Evolutionary conservation across 35 echinoderm and acorn worm species (phyloP), one percentile per base, ranked within the genome.

Genomic region (Ophioderma brevispina): DNA sequence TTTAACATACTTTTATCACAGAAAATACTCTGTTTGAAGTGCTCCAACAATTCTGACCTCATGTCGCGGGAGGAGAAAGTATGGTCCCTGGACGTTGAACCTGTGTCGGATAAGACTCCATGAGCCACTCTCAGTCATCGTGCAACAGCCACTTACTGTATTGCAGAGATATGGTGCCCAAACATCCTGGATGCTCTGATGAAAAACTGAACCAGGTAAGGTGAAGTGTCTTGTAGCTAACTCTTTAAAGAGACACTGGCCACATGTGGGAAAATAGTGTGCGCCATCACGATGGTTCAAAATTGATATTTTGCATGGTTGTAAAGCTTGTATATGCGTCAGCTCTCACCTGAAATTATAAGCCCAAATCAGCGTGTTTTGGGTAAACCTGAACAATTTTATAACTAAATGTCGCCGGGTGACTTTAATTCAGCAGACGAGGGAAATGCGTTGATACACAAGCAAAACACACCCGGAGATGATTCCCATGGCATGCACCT

Each of bases 131-230:
- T 93, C 93, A 34, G 85, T 88, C 37, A 98, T 98, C 19, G 83
- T 98, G 19, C 81, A 93, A 84, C 96, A 98, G 59, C 96, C 96
- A 0, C 50, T 98, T n/a, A 80, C 90, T 98, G 46, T 98, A 98
- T 70, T 87, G 95, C 43, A 89, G 96, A 76, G 96, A 98, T 82
- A 98, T 98, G 96, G 93, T 98, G 33, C 96, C 96, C 25, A 84
- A 76, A 33, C 96, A 87, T 0, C 95, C 84, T 98, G 17, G 90
- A 98, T 37, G 96, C 96, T 32, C 78, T 98, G 63, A 89, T 95
- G 52, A 98, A 92, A n/a, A n/a, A 88, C 81, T 98, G 31, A 94
- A 98, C 82, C 87, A 95, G 93, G 96, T 98, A 78, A 84, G n/a
- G 79, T 70, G 41, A n/a, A n/a, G n/a, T n/a, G n/a, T n/a, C n/a